Conservation (phyloP, 2,888 invertebrate genomes). For the Sturmia bella region DNA sequence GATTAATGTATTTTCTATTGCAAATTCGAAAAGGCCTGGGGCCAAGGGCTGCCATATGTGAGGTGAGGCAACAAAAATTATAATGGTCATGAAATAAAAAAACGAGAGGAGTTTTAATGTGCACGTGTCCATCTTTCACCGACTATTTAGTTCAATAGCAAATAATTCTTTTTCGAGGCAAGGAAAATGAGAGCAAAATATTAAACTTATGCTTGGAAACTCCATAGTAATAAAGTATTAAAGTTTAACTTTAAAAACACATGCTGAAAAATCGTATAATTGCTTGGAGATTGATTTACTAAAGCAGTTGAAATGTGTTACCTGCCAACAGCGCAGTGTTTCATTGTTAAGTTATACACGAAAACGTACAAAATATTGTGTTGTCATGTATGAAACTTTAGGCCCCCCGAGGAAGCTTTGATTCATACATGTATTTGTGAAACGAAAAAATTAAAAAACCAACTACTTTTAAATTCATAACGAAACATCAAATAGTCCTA, state of each 20-base stretch:
- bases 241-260: no score
- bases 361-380: neutral
- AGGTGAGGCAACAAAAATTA: slow-evolving; percentile 15
- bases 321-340: no score
- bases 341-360: neutral
- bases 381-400: neutral
- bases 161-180: neutral
- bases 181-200: neutral
- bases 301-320: no score
- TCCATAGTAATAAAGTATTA: no score
- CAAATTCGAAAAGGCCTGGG: slow-evolving; percentile 10
- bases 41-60: slow-evolving; percentile 27
- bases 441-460: no score
- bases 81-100: slow-evolving; percentile 13
- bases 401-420: slow-evolving; percentile 3
- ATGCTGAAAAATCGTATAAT: no score
- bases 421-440: slow-evolving; percentile 11
- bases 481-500: slow-evolving; percentile 56
- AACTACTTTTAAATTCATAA: slow-evolving; percentile 65
- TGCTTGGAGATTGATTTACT: no score
- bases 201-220: no score
- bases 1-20: neutral
- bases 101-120: slow-evolving; percentile 31
- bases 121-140: slow-evolving; percentile 47
- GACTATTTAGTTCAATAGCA: neutral